Evolutionary conservation across 1,140 invertebrate genomes (phyloP), one percentile per base, ranked within the genome.

Genomic region (Neodiprion virginianus): DNA sequence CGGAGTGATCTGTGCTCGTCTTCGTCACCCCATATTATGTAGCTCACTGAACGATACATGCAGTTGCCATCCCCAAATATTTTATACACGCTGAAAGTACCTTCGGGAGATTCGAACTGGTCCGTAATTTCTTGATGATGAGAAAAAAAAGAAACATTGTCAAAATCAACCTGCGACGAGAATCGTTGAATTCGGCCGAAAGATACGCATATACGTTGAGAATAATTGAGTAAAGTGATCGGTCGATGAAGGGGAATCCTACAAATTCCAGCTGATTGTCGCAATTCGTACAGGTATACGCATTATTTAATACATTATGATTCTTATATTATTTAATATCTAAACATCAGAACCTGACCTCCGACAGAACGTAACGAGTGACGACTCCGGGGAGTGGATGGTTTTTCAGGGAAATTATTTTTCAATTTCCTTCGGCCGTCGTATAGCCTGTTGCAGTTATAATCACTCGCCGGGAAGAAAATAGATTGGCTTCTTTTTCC

Each of bases 11-110:
- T 81, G 67, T 86, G 83, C 49, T 82, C 79, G n/a, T 79, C 78
- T 68, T 86, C 85, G 48, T 83, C 84, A 53, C 74, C 80, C 85
- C 85, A 86, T 40, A 86, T 70, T 53, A 86, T 80, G 67, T 80
- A 86, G 47, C 85, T 86, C 72, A 86, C 76, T 40, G 85, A 84
- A 23, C 85, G 82, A 71, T 85, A 86, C 84, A 83, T 84, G 75
- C 85, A 86, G 76, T 86, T 86, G 21, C 84, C 85, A 81, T 86
- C 84, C n/a, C 84, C 85, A 50, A 80, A 84, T 77, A 86, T 84
- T 71, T 83, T 83, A 50, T 80, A 83, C 80, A 86, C 79, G 79
- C 77, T 79, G 74, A 85, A 86, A 78, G 82, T 81, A 76, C 81
- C 80, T 72, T 83, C 82, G 17, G 77, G 10, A 50, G 76, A 76